Base-by-base conservation (phyloP, 2,888 invertebrate genomes). In the Caenorhabditis sp. region DNA sequence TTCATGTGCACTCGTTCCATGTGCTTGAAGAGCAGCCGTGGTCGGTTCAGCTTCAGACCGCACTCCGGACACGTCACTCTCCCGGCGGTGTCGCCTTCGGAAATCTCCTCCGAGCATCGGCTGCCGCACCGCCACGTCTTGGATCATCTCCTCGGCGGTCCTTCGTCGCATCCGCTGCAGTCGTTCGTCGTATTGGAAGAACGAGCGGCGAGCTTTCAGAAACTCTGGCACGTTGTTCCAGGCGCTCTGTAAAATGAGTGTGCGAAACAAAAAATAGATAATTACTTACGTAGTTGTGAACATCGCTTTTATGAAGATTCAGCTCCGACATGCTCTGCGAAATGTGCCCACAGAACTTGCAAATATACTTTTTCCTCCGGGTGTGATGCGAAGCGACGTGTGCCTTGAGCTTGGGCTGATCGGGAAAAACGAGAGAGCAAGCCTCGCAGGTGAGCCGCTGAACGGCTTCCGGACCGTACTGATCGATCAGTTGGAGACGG, bases 1-100 rank as follows among this genome's bases (percentile, higher is more conserved):
- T 80, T 80, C n/a, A 70, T 73, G 58, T 87, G 87, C 7, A 84
- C 84, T 17, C 85, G 78, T 15, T 80, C 76, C 87, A 87, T 87
- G 73, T 87, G 87, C 9, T 85, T 79, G 32, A 87, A 78, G 9
- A 87, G 70, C 8, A 86, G 79, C 8, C 83, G 79, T 5, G 87
- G 87, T 9, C 84, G 71, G 24, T 83, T 80, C 50, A 87, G 75
- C 8, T 78, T 72, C 61, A 87, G 58, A 0, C 83, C 83, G 72
- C 87, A 87, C 11, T 83, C 70, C n/a, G 82, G 81, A 61, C 87
- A 87, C 17, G 65, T 63, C 2, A 85, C 78, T 45, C 84, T 50
- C 30, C 76, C 65, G 8, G 76, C 65, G 4, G 48, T 63, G 24
- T 76, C 76, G 6, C 76, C 76, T 20, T 70, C 63, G 8, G 76